phyloP scores from a whole-genome alignment of 2,113 vertebrate genomes.

The Lipotes vexillifer region DNA sequence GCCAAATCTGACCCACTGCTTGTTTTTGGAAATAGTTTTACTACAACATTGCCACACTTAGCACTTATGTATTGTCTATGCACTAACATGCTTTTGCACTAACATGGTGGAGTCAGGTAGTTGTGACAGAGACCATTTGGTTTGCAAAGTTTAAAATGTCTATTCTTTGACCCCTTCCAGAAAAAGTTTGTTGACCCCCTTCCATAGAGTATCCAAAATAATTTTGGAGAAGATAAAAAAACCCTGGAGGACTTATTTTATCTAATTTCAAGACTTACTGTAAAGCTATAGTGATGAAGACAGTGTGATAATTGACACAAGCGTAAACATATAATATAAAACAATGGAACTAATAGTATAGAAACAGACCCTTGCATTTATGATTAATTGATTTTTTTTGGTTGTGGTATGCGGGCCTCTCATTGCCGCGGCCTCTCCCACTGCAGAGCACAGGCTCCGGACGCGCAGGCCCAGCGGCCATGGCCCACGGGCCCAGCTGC shows the following conservation, averaged over 20 bases:
- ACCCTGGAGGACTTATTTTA: not conserved
- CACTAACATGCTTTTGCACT: not conserved
- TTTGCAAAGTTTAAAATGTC: not conserved
- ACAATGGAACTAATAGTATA: not conserved
- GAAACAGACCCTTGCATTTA: not conserved
- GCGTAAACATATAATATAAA: not conserved
- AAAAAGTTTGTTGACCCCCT: not conserved
- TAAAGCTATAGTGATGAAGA: not conserved
- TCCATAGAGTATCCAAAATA: not conserved
- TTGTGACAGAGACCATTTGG: not conserved
- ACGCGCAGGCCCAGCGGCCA: no score
- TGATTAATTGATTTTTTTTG: not conserved
- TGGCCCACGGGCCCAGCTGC: no score
- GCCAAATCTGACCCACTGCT: not conserved
- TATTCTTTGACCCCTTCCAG: not conserved
- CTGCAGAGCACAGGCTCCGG: no score
- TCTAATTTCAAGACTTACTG: not conserved
- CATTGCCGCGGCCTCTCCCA: no score
- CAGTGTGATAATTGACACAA: not conserved
- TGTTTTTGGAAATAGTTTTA: not conserved
- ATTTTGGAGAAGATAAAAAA: not conserved
- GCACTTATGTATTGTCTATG: not conserved
- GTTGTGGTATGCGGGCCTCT: no score
- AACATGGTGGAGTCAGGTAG: not conserved
- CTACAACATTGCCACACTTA: not conserved